Evolutionary conservation across 2,113 vertebrate genomes (phyloP), one percentile per base, ranked within the genome.

Genomic region (Brachypteracias leptosomus): DNA sequence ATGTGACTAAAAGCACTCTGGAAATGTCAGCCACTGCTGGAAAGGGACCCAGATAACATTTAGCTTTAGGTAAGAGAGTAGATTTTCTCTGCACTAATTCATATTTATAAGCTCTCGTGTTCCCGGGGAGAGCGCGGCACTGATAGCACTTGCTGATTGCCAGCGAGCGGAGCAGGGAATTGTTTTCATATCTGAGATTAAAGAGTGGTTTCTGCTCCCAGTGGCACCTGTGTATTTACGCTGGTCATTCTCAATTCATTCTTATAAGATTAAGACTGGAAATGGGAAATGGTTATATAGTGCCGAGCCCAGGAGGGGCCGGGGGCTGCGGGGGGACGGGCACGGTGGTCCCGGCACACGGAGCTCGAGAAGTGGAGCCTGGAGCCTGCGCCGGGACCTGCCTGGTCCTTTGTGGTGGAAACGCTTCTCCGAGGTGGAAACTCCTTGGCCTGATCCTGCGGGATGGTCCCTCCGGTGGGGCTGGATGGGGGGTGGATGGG

Each of bases 61-160:
- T 97, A 95, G 97, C 97, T 97, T 93, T 96, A 97, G 97, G 97
- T 97, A 96, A 97, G 96, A 97, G 97, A 97, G 95, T 95, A 95
- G 95, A 96, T 97, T 97, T 97, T 97, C 96, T 96, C 95, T 26
- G 89, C 90, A 24, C 96, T 97, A 97, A 97, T 97, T 98, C 97
- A 97, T 98, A 97, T 97, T 97, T 97, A 97, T 98, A 96, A 97
- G 96, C 96, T 96, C 89, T 95, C 77, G 85, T 88, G 87, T 95
- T 97, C 95, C 96, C 92, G 78, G 95, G 92, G 95, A 97, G 97
- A 89, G 93, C 87, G 40, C 65, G 61, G 92, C 84, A 73, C 92
- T 94, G 93, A 94, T 90, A 89, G 97, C 97, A 91, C 96, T 95
- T 28, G 88, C 95, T 96, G 95, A 95, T 95, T 95, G 96, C 96